phyloP scores from a whole-genome alignment of 2,113 vertebrate genomes.

The Gasterosteus nipponicus region DNA sequence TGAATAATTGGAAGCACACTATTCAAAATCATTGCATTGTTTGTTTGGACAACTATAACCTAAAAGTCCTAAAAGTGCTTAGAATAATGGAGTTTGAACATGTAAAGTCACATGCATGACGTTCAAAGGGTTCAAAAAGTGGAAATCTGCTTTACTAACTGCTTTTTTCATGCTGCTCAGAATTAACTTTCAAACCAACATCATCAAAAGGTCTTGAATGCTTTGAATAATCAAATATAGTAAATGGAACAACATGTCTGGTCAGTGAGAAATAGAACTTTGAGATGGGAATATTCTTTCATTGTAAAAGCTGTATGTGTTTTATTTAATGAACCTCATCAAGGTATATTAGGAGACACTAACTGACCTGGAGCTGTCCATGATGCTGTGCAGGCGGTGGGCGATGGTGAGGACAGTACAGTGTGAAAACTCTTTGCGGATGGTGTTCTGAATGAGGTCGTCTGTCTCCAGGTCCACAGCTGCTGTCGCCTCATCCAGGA shows the following conservation, averaged over 20 bases:
- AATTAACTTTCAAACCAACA: too few relatives aligned
- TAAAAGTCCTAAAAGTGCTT: not conserved
- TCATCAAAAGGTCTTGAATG: not conserved
- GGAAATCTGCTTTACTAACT: not conserved
- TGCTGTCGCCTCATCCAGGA: constrained; percentile 96
- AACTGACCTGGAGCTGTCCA: constrained; percentile 92
- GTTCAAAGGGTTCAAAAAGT: not conserved
- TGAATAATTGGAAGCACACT: too few relatives aligned
- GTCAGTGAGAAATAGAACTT: not conserved
- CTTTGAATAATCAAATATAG: not conserved
- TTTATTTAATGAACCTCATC: not conserved
- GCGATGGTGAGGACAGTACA: constrained; percentile 95
- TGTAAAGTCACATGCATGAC: not conserved
- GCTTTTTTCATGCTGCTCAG: not conserved
- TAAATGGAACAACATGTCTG: not conserved
- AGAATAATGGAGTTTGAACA: not conserved
- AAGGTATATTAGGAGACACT: too few relatives aligned
- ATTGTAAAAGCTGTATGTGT: not conserved
- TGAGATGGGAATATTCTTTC: not conserved
- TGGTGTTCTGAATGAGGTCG: constrained; percentile 91
- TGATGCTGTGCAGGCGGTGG: constrained; percentile 93
- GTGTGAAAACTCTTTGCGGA: constrained; percentile 86
- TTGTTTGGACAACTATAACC: too few relatives aligned
- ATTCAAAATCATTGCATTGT: too few relatives aligned
- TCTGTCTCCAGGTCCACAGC: constrained; percentile 96